A percentile compares a stretch with the other conserved stretches of the same genome.
phyloP scores from a whole-genome alignment of 30 jellyfish, hydroid and myxozoan species.

The Turritopsis rubra region DNA sequence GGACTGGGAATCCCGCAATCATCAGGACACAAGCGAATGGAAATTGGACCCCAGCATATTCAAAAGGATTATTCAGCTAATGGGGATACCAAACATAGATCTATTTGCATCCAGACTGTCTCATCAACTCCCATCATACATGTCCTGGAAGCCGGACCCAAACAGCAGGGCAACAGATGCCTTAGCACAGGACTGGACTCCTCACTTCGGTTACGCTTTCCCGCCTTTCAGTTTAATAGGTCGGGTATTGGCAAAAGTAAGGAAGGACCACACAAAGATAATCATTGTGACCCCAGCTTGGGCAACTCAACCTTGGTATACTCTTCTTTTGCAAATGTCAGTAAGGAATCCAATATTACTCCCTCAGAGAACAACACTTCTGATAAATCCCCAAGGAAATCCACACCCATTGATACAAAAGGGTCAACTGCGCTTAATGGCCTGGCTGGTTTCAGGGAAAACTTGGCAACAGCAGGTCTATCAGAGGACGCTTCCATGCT shows the following conservation, averaged over 20 bases:
- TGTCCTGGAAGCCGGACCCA: slow-evolving; percentile 13
- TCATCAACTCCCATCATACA: not conserved
- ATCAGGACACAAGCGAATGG: slow-evolving; percentile 35
- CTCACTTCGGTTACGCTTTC: slow-evolving; percentile 1
- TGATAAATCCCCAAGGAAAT: slow-evolving; percentile 10
- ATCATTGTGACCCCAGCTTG: slow-evolving; percentile 7
- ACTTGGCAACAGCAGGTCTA: not conserved
- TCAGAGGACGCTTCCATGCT: slow-evolving; percentile 33
- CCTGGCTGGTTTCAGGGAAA: slow-evolving; percentile 26
- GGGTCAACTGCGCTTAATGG: not conserved
- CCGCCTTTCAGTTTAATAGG: slow-evolving; percentile 17
- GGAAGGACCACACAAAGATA: not conserved
- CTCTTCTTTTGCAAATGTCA: not conserved
- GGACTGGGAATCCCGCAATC: slow-evolving; percentile 28
- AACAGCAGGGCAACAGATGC: slow-evolving; percentile 16
- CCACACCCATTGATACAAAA: slow-evolving; percentile 8
- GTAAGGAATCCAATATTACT: slow-evolving; percentile 6
- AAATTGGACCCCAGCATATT: slow-evolving; percentile 18
- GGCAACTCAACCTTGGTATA: slow-evolving; percentile 14
- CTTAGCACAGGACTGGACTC: slow-evolving; percentile 1
- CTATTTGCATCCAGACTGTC: slow-evolving; percentile 39
- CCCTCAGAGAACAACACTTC: slow-evolving; percentile 6
- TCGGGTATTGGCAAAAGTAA: not conserved
- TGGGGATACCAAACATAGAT: slow-evolving; percentile 23
- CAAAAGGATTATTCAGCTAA: slow-evolving; percentile 9